phyloP scores from a whole-genome alignment of 2,888 invertebrate species.

The Teleogryllus oceanicus region DNA sequence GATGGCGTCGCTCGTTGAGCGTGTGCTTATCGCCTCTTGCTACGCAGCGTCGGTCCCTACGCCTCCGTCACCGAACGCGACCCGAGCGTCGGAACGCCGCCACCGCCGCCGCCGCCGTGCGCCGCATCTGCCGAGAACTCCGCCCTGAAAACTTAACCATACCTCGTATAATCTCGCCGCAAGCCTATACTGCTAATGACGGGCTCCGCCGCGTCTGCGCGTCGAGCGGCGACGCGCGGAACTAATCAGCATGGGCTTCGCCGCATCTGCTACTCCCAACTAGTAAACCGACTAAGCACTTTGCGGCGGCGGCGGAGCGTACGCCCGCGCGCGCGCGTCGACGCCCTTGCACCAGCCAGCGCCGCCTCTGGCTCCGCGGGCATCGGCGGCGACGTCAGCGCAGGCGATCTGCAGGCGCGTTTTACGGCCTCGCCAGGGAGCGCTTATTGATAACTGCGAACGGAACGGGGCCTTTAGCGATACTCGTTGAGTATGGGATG shows the following conservation, averaged over 20 bases:
- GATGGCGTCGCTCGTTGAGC: constrained; percentile 6
- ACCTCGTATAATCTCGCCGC: constrained; percentile 7
- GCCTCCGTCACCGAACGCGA: not conserved
- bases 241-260: not conserved
- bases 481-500: no score
- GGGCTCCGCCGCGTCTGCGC: not conserved
- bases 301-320: not conserved
- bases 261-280: not conserved
- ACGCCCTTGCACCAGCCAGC: no score
- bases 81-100: not conserved
- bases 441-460: no score
- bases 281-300: not conserved
- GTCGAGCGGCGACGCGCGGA: not conserved
- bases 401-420: no score
- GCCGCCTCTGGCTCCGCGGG: no score
- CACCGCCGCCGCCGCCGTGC: not conserved
- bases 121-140: not conserved
- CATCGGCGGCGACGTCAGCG: no score
- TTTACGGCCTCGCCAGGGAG: no score
- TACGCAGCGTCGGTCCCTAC: not conserved
- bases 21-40: not conserved
- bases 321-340: no score
- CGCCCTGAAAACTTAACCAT: constrained; percentile 2
- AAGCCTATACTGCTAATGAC: constrained; percentile 18
- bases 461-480: no score